phyloP scores from a whole-genome alignment of 2,797 vertebrate genomes.

The Anabas testudineus region DNA sequence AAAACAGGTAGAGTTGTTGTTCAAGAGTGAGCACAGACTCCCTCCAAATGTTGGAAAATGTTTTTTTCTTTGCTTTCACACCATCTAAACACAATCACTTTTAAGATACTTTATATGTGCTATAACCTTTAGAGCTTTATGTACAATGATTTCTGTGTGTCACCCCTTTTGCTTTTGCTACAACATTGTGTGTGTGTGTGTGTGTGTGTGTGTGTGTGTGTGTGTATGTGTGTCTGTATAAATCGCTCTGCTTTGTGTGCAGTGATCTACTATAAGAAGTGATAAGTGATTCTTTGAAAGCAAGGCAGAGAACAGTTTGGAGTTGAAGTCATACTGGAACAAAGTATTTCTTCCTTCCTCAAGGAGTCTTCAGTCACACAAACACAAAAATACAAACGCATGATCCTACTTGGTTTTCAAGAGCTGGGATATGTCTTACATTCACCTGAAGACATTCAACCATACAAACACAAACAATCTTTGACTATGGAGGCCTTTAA shows the following conservation, averaged over 20 bases:
- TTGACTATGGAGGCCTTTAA: neutral
- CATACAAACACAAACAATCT: neutral
- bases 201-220: neutral
- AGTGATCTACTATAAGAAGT: constrained; percentile 35
- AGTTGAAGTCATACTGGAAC: constrained; percentile 25
- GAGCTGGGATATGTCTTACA: neutral
- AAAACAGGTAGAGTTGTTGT: neutral
- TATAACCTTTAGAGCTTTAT: neutral
- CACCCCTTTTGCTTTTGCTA: neutral
- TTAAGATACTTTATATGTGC: neutral
- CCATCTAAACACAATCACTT: neutral
- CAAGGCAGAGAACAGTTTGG: constrained; percentile 22
- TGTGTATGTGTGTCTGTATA: neutral
- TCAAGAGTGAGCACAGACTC: neutral
- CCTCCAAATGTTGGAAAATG: neutral
- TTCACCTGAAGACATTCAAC: constrained; percentile 1
- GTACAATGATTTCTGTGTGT: neutral
- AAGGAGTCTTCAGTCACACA: neutral
- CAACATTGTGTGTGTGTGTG: neutral
- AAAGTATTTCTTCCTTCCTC: constrained; percentile 17
- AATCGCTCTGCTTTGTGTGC: constrained; percentile 23
- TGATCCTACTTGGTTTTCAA: neutral
- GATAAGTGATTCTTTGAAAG: constrained; percentile 34
- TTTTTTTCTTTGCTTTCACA: neutral
- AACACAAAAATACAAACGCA: constrained; percentile 5